Evolutionary conservation across 1,140 invertebrate genomes (phyloP).

Genomic region (Penaeus vannamei): DNA sequence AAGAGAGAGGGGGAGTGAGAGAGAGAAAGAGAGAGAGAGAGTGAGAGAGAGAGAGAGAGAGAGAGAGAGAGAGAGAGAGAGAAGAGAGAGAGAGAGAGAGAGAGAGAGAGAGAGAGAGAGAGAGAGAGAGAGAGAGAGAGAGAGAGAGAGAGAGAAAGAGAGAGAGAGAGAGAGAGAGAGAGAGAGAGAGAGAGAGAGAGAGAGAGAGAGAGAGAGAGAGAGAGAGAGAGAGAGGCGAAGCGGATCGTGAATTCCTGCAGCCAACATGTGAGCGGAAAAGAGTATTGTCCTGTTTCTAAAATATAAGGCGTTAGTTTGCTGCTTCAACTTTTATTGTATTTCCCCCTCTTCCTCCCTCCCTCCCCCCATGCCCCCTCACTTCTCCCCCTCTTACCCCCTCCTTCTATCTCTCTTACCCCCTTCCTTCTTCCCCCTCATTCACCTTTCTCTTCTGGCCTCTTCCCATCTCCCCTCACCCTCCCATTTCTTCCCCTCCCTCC

Average conservation of each 20-base stretch:
- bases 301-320: neutral
- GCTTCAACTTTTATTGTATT: neutral
- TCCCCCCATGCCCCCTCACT: neutral
- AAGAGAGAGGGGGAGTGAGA: too few species aligned
- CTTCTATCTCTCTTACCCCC: too few species aligned
- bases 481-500: too few species aligned
- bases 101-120: neutral
- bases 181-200: neutral
- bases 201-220: neutral
- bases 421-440: too few species aligned
- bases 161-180: constrained; percentile 1
- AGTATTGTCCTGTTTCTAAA: too few species aligned
- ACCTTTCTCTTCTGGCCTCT: too few species aligned
- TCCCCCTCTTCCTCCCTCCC: neutral
- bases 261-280: too few species aligned
- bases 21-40: neutral
- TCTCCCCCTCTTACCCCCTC: neutral
- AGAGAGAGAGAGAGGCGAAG: neutral
- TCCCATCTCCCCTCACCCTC: too few species aligned
- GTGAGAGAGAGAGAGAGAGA: neutral
- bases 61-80: neutral
- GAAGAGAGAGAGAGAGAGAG: neutral
- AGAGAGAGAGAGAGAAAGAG: neutral
- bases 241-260: neutral
- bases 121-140: neutral